These are phyloP conservation scores for Drosophila setifemur DNA, from an alignment of 1,140 invertebrate species.

Conservation along the genomic window DNA sequence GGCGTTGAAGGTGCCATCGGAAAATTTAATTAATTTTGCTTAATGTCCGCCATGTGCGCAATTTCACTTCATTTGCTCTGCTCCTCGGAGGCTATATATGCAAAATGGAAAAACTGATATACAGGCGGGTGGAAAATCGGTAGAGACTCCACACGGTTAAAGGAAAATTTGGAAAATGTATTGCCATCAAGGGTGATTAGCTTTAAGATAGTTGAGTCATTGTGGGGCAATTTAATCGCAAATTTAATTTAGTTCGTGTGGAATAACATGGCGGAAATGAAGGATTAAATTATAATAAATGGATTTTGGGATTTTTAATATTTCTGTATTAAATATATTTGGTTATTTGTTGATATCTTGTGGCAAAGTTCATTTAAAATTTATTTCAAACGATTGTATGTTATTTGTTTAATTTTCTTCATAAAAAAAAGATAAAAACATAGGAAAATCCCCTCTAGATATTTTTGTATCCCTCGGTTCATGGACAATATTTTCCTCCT, in stretches of 20 bases:
- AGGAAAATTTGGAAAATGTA: background rate
- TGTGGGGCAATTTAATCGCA: no score
- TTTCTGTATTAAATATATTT: no score
- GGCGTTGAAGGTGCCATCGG: conserved; percentile 31
- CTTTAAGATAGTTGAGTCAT: conserved; percentile 11
- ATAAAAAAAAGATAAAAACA: no score
- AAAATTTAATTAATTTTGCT: conserved; percentile 77
- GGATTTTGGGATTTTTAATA: no score
- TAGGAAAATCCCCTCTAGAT: no score
- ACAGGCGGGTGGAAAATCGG: background rate
- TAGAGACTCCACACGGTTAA: background rate
- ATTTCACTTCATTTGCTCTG: conserved; percentile 55
- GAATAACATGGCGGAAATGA: no score
- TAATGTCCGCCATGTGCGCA: conserved; percentile 74
- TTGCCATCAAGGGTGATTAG: conserved; percentile 29
- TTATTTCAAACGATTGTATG: no score
- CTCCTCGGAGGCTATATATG: conserved; percentile 16
- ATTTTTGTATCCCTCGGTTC: background rate
- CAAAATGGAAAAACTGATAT: conserved; percentile 29
- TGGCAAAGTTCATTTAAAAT: no score
- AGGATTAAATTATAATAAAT: no score
- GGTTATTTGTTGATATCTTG: no score
- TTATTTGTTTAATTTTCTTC: no score
- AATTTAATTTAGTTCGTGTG: no score
- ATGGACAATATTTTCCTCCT: background rate